Percentiles rank a stretch among this genome's conserved stretches.
phyloP scores from a whole-genome alignment of 2,797 vertebrate species.

The Streptopelia turtur region DNA sequence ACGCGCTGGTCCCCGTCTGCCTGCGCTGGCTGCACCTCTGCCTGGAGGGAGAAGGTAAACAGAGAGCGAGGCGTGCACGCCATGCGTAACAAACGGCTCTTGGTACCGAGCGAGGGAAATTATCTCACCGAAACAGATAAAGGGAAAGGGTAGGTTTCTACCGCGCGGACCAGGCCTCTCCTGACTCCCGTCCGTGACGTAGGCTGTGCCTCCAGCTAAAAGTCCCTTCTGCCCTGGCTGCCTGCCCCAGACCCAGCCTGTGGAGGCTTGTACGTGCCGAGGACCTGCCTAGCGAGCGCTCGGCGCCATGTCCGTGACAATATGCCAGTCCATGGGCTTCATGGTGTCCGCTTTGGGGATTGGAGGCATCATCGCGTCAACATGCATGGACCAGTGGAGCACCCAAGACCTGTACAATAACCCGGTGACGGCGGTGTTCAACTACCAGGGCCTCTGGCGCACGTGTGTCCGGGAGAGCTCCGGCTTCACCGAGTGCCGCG shows the following conservation, averaged over 20 bases:
- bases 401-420: slow-evolving; percentile 88
- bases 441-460: slow-evolving; percentile 89
- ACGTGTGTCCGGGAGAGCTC: slow-evolving; percentile 88
- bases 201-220: slow-evolving; percentile 66
- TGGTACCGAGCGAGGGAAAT: slow-evolving; percentile 76
- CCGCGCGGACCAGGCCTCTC: slow-evolving; percentile 34
- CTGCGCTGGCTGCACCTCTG: not conserved
- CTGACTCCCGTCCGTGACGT: slow-evolving; percentile 66
- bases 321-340: slow-evolving; percentile 89
- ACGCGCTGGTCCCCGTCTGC: accelerated
- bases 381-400: slow-evolving; percentile 91
- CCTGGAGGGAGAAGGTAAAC: slow-evolving; percentile 76
- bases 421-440: slow-evolving; percentile 84
- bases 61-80: slow-evolving; percentile 60
- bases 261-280: not conserved
- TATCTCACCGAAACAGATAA: slow-evolving; percentile 80
- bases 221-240: slow-evolving; percentile 22
- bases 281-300: not conserved
- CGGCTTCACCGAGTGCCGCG: slow-evolving; percentile 89
- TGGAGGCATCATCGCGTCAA: slow-evolving; percentile 81
- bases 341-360: slow-evolving; percentile 83
- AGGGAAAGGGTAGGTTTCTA: slow-evolving; percentile 54
- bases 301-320: slow-evolving; percentile 81
- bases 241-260: slow-evolving; percentile 16
- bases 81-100: slow-evolving; percentile 74